Base-by-base conservation (phyloP, 2,797 vertebrate species). In the Somateria mollissima region DNA sequence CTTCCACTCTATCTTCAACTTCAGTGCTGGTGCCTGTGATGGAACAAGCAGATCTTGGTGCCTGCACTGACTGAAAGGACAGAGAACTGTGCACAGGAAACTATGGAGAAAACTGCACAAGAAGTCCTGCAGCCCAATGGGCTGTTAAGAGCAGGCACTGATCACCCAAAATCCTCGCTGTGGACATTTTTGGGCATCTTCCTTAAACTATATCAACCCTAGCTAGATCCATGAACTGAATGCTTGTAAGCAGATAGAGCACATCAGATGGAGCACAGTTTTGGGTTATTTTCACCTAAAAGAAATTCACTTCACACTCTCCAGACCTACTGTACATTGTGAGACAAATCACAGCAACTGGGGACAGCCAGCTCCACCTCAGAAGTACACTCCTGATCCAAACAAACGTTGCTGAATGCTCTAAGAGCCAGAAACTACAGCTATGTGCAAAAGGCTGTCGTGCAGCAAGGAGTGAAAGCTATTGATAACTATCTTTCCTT, bases 381-480 rank as follows among this genome's bases (percentile, higher is more conserved):
- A 12, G 21, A 11, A 1, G 2, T 19, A 4, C 0, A 0, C 34
- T 49, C 34, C 0, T 0, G 49, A 37, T 24, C 30, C 90, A 60
- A 11, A 27, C 1, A 43, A 64, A 18, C 3, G 1, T 1, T 10
- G 61, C 21, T 3, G 24, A 30, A 43, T 1, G 10, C 41, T 19
- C n/a, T 5, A 2, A 28, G 58, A 75, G 53, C 45, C 8, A 36
- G 75, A 15, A 60, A 47, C 36, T 1, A 4, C 41, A 39, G 34
- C 47, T 21, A 4, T 0, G 1, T 19, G 30, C 53, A 5, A 8
- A 36, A 65, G 45, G 32, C 8, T 37, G 20, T 27, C 34, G 41
- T 39, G 39, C 57, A 57, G 74, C 51, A 39, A 0, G 0, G 57
- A 25, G 21, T 5, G 0, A 39, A 43, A 54, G 25, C 47, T 19